A percentile compares a stretch with the other conserved stretches of the same genome.
These are phyloP conservation scores for Eulemur rufifrons DNA, from an alignment of 2,113 vertebrate genomes.

Conservation along the genomic window DNA sequence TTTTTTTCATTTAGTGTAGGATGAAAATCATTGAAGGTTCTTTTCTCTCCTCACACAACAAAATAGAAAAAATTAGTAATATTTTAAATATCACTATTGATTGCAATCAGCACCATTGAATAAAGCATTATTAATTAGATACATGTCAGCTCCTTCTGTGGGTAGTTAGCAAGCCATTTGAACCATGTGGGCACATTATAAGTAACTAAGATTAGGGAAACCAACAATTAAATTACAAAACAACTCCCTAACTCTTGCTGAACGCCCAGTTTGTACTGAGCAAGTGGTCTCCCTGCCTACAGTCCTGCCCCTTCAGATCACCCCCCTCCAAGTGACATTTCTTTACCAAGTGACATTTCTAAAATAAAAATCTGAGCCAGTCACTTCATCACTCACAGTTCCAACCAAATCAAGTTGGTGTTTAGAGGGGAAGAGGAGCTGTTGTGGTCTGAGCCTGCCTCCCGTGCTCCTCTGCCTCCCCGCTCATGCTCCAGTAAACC, in stretches of 20 bases:
- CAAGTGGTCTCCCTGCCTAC: background rate
- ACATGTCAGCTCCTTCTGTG: conserved; percentile 29
- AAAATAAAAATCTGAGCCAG: background rate
- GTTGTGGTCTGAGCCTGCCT: background rate
- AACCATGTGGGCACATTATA: conserved; percentile 15
- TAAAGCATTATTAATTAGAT: conserved; percentile 52
- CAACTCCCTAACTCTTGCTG: background rate
- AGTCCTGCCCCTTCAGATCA: background rate
- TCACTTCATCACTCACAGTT: background rate
- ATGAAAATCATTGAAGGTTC: conserved; percentile 36
- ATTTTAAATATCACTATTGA: conserved; percentile 54
- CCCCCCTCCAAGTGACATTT: background rate
- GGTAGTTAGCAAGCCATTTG: conserved; percentile 6
- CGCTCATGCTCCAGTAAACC: background rate
- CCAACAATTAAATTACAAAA: conserved; percentile 48
- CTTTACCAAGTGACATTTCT: conserved; percentile 14
- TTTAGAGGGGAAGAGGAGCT: background rate
- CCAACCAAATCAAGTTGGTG: background rate
- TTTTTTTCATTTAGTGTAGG: conserved; percentile 28
- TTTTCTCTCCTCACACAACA: conserved; percentile 3
- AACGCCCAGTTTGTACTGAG: background rate
- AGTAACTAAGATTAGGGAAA: background rate
- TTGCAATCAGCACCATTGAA: conserved; percentile 53
- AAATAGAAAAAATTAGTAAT: conserved; percentile 64
- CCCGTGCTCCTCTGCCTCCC: fast-evolving